Percentiles rank a stretch among this genome's conserved stretches.
Evolutionary conservation across 2,113 vertebrate genomes (phyloP).

Genomic region (Burhinus bistriatus): DNA sequence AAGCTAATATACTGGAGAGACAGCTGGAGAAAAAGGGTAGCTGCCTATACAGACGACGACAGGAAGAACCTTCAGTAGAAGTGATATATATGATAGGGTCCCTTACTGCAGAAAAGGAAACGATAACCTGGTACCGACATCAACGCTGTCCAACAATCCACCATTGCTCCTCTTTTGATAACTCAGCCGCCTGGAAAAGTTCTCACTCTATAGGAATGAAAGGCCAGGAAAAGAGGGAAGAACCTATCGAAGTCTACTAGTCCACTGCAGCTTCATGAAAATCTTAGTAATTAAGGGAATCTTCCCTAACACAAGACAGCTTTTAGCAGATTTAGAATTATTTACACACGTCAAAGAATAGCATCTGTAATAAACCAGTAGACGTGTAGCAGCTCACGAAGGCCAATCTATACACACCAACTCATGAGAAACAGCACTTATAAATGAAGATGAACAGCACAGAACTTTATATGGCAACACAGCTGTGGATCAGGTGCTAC

Average conservation of each 20-base stretch:
- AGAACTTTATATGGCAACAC: not conserved
- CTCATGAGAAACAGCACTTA: not conserved
- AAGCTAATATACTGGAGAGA: not conserved
- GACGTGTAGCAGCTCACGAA: not conserved
- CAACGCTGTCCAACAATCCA: not conserved
- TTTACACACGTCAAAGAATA: not conserved
- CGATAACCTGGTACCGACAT: not conserved
- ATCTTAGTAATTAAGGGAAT: not conserved
- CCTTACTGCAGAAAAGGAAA: not conserved
- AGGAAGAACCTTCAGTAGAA: not conserved
- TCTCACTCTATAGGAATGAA: not conserved
- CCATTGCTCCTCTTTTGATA: not conserved
- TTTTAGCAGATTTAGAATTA: not conserved
- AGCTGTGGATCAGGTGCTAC: not conserved
- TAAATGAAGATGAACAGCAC: not conserved
- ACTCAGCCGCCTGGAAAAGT: not conserved
- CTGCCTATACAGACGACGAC: not conserved
- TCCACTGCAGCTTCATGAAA: not conserved
- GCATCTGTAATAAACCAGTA: not conserved
- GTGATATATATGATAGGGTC: not conserved
- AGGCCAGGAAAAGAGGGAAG: not conserved
- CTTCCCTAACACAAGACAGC: not conserved
- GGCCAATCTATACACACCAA: not conserved
- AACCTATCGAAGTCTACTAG: not conserved
- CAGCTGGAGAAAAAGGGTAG: not conserved